Conservation (phyloP, 2,888 invertebrate genomes). For the Tortricodes alternella region DNA sequence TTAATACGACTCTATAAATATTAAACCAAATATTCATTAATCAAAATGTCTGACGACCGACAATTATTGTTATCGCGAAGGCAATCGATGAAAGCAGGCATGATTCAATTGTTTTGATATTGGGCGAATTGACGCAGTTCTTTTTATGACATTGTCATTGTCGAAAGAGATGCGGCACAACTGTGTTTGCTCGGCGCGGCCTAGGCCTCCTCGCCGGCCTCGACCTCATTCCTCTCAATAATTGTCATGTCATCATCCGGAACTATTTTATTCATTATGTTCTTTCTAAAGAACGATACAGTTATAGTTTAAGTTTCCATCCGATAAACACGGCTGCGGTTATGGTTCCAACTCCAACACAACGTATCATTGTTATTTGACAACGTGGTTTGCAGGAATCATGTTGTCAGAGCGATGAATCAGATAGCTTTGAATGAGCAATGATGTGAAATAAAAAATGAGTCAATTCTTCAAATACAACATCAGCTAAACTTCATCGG, state of each 20-base stretch:
- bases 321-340: background rate
- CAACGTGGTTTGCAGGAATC: background rate
- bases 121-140: background rate
- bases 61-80: no score
- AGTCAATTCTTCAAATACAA: background rate
- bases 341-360: background rate
- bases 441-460: background rate
- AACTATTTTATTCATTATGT: no score
- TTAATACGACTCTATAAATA: no score
- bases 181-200: constrained; percentile 14
- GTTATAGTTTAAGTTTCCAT: no score
- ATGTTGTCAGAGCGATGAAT: constrained; percentile 5
- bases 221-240: constrained; percentile 16
- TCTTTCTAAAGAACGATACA: no score
- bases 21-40: constrained; percentile 1
- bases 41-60: background rate
- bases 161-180: constrained; percentile 5
- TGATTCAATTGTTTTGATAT: background rate
- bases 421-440: background rate
- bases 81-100: no score
- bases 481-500: constrained; percentile 3
- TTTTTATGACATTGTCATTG: no score
- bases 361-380: background rate
- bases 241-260: constrained; percentile 2
- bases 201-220: constrained; percentile 15